These are phyloP conservation scores for Apodemia mormo DNA, from an alignment of 2,888 invertebrate species.

Conservation along the genomic window DNA sequence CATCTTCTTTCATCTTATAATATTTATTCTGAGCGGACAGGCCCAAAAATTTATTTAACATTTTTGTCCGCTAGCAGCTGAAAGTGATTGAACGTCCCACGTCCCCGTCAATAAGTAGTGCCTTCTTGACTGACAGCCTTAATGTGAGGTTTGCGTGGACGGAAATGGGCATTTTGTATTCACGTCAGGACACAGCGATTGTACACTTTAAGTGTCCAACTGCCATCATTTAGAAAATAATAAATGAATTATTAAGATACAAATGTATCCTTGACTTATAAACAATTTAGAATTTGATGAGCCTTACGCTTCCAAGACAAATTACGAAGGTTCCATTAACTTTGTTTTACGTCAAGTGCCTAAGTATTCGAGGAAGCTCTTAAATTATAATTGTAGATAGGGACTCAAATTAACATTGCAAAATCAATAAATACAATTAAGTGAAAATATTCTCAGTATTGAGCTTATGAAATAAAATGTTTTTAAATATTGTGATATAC, in stretches of 20 bases:
- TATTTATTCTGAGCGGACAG: neutral
- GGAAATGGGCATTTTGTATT: conserved; percentile 75
- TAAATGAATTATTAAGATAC: conserved; percentile 61
- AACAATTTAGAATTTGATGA: conserved; percentile 33
- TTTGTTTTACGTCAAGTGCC: conserved; percentile 38
- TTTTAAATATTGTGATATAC: too few relatives aligned
- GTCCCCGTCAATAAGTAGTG: conserved; percentile 45
- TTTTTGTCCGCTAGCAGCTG: neutral
- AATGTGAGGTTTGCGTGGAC: conserved; percentile 75
- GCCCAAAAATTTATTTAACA: conserved; percentile 10
- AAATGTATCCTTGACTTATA: conserved; percentile 43
- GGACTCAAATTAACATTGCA: conserved; percentile 32
- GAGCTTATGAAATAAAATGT: too few relatives aligned
- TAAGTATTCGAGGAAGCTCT: conserved; percentile 28
- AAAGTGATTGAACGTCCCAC: conserved; percentile 38
- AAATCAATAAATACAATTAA: conserved; percentile 32
- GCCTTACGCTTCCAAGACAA: conserved; percentile 32
- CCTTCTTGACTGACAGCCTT: conserved; percentile 66
- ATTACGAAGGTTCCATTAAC: conserved; percentile 39
- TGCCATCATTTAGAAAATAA: conserved; percentile 64
- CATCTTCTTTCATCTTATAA: too few relatives aligned
- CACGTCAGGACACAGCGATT: conserved; percentile 56
- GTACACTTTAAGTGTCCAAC: conserved; percentile 65
- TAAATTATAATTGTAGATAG: conserved; percentile 33
- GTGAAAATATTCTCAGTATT: neutral